phyloP scores from a whole-genome alignment of 1,140 invertebrate genomes.

The Euschistus heros region DNA sequence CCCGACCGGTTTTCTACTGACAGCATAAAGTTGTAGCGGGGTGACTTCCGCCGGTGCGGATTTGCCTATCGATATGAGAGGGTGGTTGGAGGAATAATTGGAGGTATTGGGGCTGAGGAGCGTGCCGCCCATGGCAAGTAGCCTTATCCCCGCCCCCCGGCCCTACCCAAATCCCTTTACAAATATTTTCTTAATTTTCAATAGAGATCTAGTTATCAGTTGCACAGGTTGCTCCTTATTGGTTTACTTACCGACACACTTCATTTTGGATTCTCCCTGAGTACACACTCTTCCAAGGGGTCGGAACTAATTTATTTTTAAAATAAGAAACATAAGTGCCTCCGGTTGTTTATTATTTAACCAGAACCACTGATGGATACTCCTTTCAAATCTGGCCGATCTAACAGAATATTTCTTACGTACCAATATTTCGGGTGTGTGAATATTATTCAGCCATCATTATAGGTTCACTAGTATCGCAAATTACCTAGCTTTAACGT shows the following conservation, averaged over 20 bases:
- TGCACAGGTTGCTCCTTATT: constrained; percentile 1
- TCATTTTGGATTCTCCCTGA: background rate
- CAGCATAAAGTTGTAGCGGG: background rate
- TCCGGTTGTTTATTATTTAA: no score
- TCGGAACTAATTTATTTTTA: no score
- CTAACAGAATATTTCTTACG: no score
- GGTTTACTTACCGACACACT: background rate
- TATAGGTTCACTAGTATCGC: no score
- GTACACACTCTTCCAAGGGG: no score
- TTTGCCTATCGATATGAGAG: background rate
- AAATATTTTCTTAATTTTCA: constrained; percentile 10
- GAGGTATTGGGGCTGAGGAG: background rate
- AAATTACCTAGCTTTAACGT: no score
- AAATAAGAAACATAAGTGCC: no score
- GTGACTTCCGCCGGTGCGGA: background rate
- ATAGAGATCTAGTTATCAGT: constrained; percentile 4
- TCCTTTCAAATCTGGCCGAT: no score
- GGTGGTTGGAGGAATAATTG: background rate
- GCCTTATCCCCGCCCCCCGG: background rate
- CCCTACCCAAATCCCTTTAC: background rate
- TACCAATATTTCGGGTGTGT: no score
- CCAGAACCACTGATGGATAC: no score
- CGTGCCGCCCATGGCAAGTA: background rate
- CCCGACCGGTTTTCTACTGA: no score
- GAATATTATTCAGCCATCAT: no score